Percentiles rank a stretch among this genome's conserved stretches.
These are phyloP conservation scores for Paralichthys olivaceus DNA, from an alignment of 2,113 vertebrate species.

Conservation along the genomic window DNA sequence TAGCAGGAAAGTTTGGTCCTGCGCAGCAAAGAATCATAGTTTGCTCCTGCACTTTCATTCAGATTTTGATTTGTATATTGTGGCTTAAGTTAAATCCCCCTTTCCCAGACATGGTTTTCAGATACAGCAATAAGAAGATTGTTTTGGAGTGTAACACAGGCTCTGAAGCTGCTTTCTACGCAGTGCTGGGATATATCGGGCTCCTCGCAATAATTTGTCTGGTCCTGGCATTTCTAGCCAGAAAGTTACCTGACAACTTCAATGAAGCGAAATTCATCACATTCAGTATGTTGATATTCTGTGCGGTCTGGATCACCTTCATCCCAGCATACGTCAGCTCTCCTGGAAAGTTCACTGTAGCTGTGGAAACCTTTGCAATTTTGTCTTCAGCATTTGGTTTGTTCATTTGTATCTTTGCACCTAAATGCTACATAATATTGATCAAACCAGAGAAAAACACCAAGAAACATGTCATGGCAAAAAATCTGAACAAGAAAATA, in stretches of 20 bases:
- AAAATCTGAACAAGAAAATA: background rate
- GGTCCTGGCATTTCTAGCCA: conserved; percentile 78
- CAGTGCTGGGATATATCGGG: conserved; percentile 80
- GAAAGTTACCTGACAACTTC: conserved; percentile 82
- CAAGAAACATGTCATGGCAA: conserved; percentile 65
- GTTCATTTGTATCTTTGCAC: conserved; percentile 75
- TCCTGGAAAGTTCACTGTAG: conserved; percentile 82
- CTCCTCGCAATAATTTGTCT: conserved; percentile 73
- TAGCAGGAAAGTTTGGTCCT: conserved; percentile 59
- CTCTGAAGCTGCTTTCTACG: conserved; percentile 77
- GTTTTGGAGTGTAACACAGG: conserved; percentile 81
- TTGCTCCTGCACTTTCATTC: conserved; percentile 76
- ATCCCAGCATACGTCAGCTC: conserved; percentile 84
- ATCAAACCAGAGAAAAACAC: conserved; percentile 81
- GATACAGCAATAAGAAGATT: conserved; percentile 72
- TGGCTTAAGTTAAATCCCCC: conserved; percentile 80
- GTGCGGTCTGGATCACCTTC: conserved; percentile 83
- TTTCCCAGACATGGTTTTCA: conserved; percentile 73
- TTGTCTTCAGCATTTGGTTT: conserved; percentile 78
- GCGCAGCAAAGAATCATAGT: conserved; percentile 77
- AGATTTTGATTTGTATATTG: conserved; percentile 76
- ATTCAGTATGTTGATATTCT: conserved; percentile 85
- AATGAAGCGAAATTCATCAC: conserved; percentile 84
- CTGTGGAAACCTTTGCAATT: conserved; percentile 84
- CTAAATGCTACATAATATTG: conserved; percentile 82